Percentiles rank a stretch among this genome's conserved stretches.
These are phyloP conservation scores for Entomobrya proxima DNA, from an alignment of 2,888 invertebrate species.

Conservation along the genomic window DNA sequence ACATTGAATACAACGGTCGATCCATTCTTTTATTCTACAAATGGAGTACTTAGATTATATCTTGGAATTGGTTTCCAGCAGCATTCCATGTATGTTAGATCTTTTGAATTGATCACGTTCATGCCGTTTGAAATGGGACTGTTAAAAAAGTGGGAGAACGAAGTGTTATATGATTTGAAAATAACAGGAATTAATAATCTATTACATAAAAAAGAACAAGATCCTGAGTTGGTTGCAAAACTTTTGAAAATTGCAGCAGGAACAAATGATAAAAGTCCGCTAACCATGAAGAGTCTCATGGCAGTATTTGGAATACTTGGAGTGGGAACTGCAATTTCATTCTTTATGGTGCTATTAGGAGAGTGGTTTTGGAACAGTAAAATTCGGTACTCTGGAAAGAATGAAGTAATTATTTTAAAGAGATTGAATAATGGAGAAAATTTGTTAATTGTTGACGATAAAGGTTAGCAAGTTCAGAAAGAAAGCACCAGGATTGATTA, in stretches of 20 bases:
- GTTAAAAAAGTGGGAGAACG: neutral
- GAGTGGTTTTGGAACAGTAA: neutral
- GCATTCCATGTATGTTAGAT: conserved; percentile 45
- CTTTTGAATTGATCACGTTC: conserved; percentile 10
- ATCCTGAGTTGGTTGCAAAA: neutral
- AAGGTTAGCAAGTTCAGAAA: too few species aligned
- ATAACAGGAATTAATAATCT: neutral
- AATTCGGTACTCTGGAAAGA: neutral
- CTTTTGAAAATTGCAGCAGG: neutral
- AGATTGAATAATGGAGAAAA: neutral
- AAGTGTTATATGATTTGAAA: neutral
- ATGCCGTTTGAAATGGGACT: conserved; percentile 41
- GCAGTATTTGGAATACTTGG: conserved; percentile 46
- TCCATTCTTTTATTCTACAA: conserved; percentile 31
- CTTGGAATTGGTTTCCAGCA: conserved; percentile 49
- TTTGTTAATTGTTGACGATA: neutral
- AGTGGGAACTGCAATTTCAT: neutral
- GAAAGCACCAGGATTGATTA: too few species aligned
- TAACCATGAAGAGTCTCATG: conserved; percentile 33
- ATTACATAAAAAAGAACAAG: neutral
- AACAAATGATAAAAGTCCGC: conserved; percentile 12
- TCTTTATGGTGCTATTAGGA: neutral
- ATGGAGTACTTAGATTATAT: neutral
- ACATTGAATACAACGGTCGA: conserved; percentile 48
- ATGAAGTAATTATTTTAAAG: neutral